Percentiles rank a stretch among this genome's conserved stretches.
Evolutionary conservation across 2,888 invertebrate species (phyloP).

Genomic region (Heliconius cydno): DNA sequence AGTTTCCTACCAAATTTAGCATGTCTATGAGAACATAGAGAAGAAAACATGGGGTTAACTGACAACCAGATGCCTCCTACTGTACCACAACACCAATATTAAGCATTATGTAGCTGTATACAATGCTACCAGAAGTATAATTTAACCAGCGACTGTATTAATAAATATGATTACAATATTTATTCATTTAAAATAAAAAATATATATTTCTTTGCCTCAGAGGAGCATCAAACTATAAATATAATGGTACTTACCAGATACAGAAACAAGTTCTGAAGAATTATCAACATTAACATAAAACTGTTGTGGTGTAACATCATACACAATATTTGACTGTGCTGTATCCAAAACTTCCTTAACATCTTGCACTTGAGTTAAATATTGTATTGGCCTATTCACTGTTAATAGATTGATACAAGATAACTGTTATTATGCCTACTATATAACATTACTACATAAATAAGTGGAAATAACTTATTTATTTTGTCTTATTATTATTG

Average conservation of each 20-base stretch:
- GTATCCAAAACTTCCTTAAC: conserved; percentile 59
- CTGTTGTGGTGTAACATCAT: conserved; percentile 67
- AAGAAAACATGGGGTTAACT: neutral
- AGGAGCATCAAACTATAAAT: neutral
- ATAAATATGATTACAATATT: neutral
- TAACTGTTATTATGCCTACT: neutral
- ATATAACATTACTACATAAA: neutral
- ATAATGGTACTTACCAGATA: conserved; percentile 56
- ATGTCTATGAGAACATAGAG: no score
- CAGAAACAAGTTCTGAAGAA: conserved; percentile 62
- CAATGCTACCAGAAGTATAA: neutral
- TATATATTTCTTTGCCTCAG: no score
- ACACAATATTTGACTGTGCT: conserved; percentile 61
- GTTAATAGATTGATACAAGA: conserved; percentile 43
- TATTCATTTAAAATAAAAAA: neutral
- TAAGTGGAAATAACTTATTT: neutral
- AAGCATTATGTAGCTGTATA: no score
- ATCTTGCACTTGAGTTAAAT: conserved; percentile 65
- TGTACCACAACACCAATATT: neutral
- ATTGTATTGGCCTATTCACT: conserved; percentile 72
- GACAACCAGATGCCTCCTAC: neutral
- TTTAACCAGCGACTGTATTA: neutral
- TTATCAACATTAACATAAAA: conserved; percentile 69
- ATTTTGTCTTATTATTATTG: neutral
- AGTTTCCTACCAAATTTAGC: no score